Base-by-base conservation (phyloP, 2,888 invertebrate species). In the Hermodice carunculata region DNA sequence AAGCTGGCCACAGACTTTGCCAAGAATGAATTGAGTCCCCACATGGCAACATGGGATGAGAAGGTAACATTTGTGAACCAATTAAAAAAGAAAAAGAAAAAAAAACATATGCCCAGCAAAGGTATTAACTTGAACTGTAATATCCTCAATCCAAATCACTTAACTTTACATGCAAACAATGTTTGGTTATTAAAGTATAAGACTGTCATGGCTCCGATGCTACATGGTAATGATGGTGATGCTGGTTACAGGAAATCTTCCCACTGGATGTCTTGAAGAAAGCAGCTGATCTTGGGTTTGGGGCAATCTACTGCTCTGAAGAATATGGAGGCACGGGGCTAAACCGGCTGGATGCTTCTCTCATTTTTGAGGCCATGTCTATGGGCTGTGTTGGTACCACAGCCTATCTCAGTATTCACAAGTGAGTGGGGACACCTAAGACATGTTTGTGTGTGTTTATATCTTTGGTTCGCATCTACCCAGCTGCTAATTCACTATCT, bases 341-440 rank as follows among this genome's bases (percentile, higher is more conserved):
- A 61, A 79, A 78, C 4, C 77, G 89, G 32, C 76, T 88, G 29
- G 89, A 90, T 76, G 87, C 89, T 1, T 88, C 89, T 0, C 71
- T 90, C 14, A 88, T 89, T 64, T 89, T 90, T 79, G 89, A 89
- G 81, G 88, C 89, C n/a, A 75, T 89, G 26, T 82, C 89, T 0
- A 85, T 85, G 61, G 89, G 89, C 17, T 89, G 89, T 82, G 86
- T 87, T 42, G 87, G 88, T 43, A 89, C 89, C 3, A 88, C 89
- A 17, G 89, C 89, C 17, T 89, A 88, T 74, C 86, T 90, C 61
- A 88, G 86, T 70, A 89, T 90, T 73, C 89, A 90, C 79, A 89
- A 89, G 88, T 89, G 81, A 69, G 81, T 66, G 17, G 17, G 24
- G 17, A 5, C 19, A 61, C 19, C 14, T 28, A 14, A 28, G 11